phyloP scores from a whole-genome alignment of 2,113 vertebrate species.

The Mesembrinibis cayennensis region DNA sequence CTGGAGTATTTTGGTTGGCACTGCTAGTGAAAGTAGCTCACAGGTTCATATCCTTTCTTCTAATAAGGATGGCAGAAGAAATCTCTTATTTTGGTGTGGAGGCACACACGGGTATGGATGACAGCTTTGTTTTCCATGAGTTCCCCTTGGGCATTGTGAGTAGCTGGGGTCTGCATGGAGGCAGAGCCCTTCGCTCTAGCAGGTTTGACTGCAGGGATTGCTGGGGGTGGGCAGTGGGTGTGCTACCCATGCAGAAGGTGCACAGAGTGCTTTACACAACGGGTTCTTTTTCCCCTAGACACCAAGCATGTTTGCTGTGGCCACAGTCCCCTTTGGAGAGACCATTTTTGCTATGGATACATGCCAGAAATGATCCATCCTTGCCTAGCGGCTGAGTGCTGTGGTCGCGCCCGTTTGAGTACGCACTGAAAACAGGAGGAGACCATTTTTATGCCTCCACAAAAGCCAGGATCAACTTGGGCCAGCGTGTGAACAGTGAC shows the following conservation, averaged over 20 bases:
- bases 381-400: not conserved
- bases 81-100: not conserved
- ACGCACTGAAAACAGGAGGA: not conserved
- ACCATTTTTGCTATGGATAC: not conserved
- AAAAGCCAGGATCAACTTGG: not conserved
- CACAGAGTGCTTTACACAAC: accelerated
- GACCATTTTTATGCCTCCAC: not conserved
- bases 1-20: not conserved
- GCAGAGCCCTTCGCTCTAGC: not conserved
- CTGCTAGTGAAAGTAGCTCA: not conserved
- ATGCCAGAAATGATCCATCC: not conserved
- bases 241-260: not conserved
- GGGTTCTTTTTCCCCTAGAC: not conserved
- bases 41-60: not conserved
- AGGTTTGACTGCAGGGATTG: not conserved
- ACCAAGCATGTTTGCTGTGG: not conserved
- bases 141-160: accelerated
- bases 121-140: not conserved
- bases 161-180: not conserved
- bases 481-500: not conserved
- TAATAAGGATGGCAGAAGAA: not conserved
- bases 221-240: not conserved
- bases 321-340: not conserved
- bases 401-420: accelerated
- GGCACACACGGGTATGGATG: not conserved